phyloP scores from a whole-genome alignment of 2,113 vertebrate species.

The Campylomormyrus tamandua region DNA sequence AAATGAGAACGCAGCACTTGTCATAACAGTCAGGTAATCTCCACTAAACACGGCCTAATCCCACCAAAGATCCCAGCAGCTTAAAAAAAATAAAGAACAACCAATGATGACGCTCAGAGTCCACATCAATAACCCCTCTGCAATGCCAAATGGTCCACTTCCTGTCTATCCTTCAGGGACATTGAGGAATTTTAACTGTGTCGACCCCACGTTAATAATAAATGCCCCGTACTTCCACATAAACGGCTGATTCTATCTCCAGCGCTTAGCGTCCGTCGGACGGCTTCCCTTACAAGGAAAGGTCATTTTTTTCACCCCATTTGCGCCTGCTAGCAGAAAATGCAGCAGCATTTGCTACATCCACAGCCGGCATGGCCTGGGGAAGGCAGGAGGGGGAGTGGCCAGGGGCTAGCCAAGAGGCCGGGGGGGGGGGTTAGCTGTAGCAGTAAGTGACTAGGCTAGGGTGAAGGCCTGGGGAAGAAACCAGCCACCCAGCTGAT shows the following conservation, averaged over 20 bases:
- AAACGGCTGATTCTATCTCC: conserved; percentile 4
- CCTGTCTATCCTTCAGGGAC: neutral
- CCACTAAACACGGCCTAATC: neutral
- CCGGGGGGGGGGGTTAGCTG: neutral
- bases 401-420: neutral
- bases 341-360: neutral
- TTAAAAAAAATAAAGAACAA: neutral
- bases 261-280: neutral
- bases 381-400: neutral
- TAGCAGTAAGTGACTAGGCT: neutral
- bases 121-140: neutral
- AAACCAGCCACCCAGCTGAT: neutral
- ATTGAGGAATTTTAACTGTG: neutral
- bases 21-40: neutral
- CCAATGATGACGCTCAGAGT: neutral
- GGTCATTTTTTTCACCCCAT: neutral
- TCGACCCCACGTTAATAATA: conserved; percentile 12
- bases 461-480: neutral
- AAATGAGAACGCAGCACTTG: neutral
- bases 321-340: neutral
- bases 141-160: neutral
- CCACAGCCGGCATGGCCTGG: too few relatives aligned
- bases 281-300: neutral
- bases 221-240: neutral
- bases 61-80: neutral